Conservation (phyloP, 1,140 invertebrate species). For the Latrodectus geometricus region DNA sequence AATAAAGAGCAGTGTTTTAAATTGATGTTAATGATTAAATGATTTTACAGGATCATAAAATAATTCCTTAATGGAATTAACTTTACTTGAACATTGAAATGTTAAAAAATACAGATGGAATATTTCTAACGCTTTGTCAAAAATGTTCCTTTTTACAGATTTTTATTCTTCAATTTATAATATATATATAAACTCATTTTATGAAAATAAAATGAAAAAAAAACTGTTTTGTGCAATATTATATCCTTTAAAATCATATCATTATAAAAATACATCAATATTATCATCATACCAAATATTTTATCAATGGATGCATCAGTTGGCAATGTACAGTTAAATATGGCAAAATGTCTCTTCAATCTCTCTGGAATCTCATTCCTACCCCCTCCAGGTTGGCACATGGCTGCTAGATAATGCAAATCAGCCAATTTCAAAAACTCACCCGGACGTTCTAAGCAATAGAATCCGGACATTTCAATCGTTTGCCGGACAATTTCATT, state of each 20-base stretch:
- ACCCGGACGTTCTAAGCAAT: conserved; percentile 95
- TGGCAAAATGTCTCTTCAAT: conserved; percentile 93
- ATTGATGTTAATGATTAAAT: too few species aligned
- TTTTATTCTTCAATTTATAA: too few species aligned
- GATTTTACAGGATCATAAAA: too few species aligned
- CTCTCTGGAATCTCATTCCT: conserved; percentile 95
- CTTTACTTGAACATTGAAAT: too few species aligned
- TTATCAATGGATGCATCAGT: conserved; percentile 87
- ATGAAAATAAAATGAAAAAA: too few species aligned
- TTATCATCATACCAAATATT: conserved; percentile 77
- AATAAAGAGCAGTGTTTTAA: too few species aligned
- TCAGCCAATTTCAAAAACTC: conserved; percentile 93
- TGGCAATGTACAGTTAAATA: conserved; percentile 94
- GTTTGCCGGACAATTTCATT: conserved; percentile 97
- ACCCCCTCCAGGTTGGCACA: conserved; percentile 95
- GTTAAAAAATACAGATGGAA: too few species aligned
- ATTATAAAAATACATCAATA: conserved; percentile 5
- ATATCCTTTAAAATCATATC: not conserved
- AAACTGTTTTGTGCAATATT: too few species aligned
- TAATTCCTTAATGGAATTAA: too few species aligned
- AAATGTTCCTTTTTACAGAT: too few species aligned
- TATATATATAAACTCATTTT: too few species aligned
- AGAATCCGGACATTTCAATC: conserved; percentile 97
- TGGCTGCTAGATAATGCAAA: conserved; percentile 92
- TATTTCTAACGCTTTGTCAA: too few species aligned